Base-by-base conservation (phyloP, 2,888 invertebrate species). In the Drosophila merina region DNA sequence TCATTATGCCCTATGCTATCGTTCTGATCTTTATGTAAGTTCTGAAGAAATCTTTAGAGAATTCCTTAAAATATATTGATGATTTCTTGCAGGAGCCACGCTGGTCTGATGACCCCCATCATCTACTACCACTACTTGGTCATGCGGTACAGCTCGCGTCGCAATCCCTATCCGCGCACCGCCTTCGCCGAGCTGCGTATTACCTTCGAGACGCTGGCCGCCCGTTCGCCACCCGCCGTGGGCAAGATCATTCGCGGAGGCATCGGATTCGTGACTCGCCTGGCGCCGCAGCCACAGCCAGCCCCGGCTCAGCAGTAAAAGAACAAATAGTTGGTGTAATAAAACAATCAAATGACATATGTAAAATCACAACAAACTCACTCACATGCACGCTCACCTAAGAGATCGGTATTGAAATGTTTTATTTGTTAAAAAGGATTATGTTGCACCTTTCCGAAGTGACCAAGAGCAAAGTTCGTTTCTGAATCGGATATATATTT, bases 91-190 rank as follows among this genome's bases (percentile, higher is more conserved):
- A 99, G 98, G 92, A 98, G 98, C 30, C 95, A 95, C 92, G 96
- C 96, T 89, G 97, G 96, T 30, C 93, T 99, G 64, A 93, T 99
- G 89, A 96, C 98, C 10, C 98, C 99, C 47, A 96, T 99, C 92
- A 95, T 98, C 88, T 99, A 99, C 93, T 99, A 98, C 92, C 97
- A 99, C 91, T 99, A 99, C 93, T 93, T 99, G 87, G 94, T 95
- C 69, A 94, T 97, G 91, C 95, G 99, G 71, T 98, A 99, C 93
- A 93, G 96, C 70, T 99, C 99, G 5, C 94, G 97, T 63, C 95
- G 99, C 84, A 99, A 99, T 93, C 98, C 99, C 0, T 97, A 97
- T 93, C 98, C 98, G 57, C 95, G 98, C 90, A 97, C 95, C 91
- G 96, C 98, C 92, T 99, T 98, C 93, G 94, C 94, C 76, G 98